These are phyloP conservation scores for Acronicta aceris DNA, from an alignment of 2,888 invertebrate species.

Conservation along the genomic window DNA sequence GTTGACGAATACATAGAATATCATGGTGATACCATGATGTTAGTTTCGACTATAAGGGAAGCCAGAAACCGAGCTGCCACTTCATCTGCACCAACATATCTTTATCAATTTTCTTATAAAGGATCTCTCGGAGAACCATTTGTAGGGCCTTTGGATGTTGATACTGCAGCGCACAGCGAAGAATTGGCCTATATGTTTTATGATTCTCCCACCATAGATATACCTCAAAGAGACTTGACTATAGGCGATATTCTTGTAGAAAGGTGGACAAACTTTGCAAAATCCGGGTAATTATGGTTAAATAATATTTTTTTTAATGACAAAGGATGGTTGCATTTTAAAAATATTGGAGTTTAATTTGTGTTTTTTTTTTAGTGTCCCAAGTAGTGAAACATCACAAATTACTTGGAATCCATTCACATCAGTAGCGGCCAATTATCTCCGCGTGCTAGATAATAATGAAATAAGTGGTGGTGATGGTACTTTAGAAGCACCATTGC, in stretches of 20 bases:
- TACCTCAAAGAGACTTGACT: slow-evolving; percentile 61
- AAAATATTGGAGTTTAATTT: neutral
- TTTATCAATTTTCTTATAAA: slow-evolving; percentile 83
- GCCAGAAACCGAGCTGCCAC: slow-evolving; percentile 63
- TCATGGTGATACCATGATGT: slow-evolving; percentile 81
- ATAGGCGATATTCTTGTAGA: slow-evolving; percentile 76
- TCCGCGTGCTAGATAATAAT: slow-evolving; percentile 67
- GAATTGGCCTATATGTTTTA: slow-evolving; percentile 79
- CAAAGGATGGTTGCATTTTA: neutral
- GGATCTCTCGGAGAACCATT: slow-evolving; percentile 72
- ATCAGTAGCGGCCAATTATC: slow-evolving; percentile 50
- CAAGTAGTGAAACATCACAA: slow-evolving; percentile 69
- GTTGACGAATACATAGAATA: slow-evolving; percentile 71
- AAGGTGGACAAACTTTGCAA: slow-evolving; percentile 83
- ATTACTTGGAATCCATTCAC: slow-evolving; percentile 73
- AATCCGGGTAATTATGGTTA: slow-evolving; percentile 69
- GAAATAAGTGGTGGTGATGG: slow-evolving; percentile 60
- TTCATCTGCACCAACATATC: slow-evolving; percentile 65
- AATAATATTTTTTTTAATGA: neutral
- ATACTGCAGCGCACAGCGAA: slow-evolving; percentile 77
- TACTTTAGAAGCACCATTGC: slow-evolving; percentile 63
- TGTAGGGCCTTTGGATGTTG: slow-evolving; percentile 66
- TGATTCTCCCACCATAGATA: slow-evolving; percentile 43
- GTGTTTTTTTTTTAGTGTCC: slow-evolving; percentile 67
- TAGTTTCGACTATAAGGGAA: slow-evolving; percentile 78